Conservation (phyloP, 2,113 vertebrate genomes). For the Apteryx mantelli region DNA sequence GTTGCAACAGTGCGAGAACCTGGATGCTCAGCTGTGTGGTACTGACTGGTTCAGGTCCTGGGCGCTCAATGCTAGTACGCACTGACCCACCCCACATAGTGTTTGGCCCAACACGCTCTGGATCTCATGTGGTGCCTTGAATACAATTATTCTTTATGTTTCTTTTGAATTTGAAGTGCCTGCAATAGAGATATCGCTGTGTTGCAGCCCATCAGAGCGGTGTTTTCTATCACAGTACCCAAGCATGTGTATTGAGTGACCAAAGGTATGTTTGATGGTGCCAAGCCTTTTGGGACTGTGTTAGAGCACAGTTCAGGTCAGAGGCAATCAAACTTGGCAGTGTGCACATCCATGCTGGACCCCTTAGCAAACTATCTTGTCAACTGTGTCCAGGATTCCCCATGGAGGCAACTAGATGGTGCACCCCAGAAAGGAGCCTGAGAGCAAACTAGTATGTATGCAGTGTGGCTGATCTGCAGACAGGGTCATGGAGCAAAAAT, state of each 20-base stretch:
- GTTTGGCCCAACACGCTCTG: neutral
- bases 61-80: neutral
- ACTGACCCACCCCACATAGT: neutral
- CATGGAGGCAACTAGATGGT: neutral
- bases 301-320: neutral
- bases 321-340: neutral
- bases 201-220: neutral
- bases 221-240: neutral
- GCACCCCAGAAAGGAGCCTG: neutral
- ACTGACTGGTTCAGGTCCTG: fast-evolving
- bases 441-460: neutral
- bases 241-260: fast-evolving
- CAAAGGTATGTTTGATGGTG: neutral
- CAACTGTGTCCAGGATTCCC: neutral
- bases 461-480: neutral
- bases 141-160: neutral
- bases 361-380: neutral
- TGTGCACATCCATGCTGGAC: neutral
- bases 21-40: neutral
- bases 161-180: neutral
- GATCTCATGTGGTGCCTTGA: neutral
- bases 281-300: neutral
- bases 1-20: neutral
- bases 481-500: fast-evolving
- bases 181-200: neutral